Conservation (phyloP, 2,113 vertebrate species). For the Leptobrachium ailaonicum region DNA sequence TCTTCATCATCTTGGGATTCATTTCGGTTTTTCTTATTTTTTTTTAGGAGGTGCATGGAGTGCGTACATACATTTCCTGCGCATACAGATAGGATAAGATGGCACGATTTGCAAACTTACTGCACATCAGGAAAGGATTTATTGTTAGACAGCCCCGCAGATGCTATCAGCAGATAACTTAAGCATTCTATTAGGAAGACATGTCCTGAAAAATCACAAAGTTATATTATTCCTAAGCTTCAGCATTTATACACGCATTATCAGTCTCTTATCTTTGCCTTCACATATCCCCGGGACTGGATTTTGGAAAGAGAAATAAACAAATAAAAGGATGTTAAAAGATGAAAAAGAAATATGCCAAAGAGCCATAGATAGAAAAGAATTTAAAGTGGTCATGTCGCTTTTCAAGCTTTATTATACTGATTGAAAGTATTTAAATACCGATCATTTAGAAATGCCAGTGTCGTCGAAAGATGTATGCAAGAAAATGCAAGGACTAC, state of each 20-base stretch:
- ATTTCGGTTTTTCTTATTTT: neutral
- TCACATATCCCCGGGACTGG: neutral
- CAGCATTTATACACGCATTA: neutral
- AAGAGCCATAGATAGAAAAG: too few relatives aligned
- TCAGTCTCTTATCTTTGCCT: neutral
- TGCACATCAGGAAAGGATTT: neutral
- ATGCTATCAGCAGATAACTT: conserved; percentile 1
- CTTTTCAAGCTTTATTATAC: too few relatives aligned
- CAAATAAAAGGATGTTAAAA: neutral
- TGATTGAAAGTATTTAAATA: too few relatives aligned
- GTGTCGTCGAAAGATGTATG: too few relatives aligned
- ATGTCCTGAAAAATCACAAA: neutral
- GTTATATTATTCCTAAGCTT: neutral
- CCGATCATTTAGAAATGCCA: too few relatives aligned
- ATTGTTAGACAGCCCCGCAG: neutral
- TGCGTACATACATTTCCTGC: neutral
- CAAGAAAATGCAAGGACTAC: too few relatives aligned
- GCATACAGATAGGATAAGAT: neutral
- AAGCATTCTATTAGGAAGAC: conserved; percentile 7
- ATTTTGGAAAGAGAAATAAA: neutral
- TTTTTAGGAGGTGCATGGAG: neutral
- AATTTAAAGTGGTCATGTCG: too few relatives aligned
- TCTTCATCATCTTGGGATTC: conserved; percentile 9
- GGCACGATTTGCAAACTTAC: neutral
- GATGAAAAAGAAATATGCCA: too few relatives aligned